Evolutionary conservation across 2,888 invertebrate species (phyloP), one percentile per base, ranked within the genome.

Genomic region (Eumacrocentrus americanus): DNA sequence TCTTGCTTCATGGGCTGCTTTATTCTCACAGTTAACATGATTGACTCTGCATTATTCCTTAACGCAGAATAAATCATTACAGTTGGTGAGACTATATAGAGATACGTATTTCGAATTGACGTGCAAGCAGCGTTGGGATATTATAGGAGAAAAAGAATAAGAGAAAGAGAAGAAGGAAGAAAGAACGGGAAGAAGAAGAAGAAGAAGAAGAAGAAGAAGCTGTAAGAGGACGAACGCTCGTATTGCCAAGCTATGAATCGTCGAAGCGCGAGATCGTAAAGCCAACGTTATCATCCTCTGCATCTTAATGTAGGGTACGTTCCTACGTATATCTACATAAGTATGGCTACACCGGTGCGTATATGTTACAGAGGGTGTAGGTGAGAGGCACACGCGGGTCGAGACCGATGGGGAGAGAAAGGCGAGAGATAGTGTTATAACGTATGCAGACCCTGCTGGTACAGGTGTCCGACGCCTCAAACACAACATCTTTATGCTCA

Each of bases 231-330:
- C 72, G 73, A 61, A 66, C 68, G 73, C 72, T 74, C 71, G 71
- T 76, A 77, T 77, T 72, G 77, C 66, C 68, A 61, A 53, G 74
- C 75, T 75, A 76, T 78, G 79, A 78, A 78, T 78, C 78, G 77
- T 72, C 75, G 71, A 72, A 77, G 77, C 78, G 77, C 76, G 76
- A 77, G 79, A 79, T 79, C 79, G 76, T 79, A 79, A 79, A 79
- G 78, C 75, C 57, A 69, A 70, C 68, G 76, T 79, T 79, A 79
- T 79, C 77, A 77, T 67, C 74, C 71, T 70, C 70, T 75, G 74
- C 74, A 79, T 79, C 79, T 79, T 77, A 78, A 79, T 78, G 78
- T 73, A 71, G 70, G 69, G 64, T 74, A 72, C 71, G 67, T 67
- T 73, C 69, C 69, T 70, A 70, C 64, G 67, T 68, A 67, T 65